These are phyloP conservation scores for Mesopsocus fuscifrons DNA, from an alignment of 2,888 invertebrate genomes.

Conservation along the genomic window DNA sequence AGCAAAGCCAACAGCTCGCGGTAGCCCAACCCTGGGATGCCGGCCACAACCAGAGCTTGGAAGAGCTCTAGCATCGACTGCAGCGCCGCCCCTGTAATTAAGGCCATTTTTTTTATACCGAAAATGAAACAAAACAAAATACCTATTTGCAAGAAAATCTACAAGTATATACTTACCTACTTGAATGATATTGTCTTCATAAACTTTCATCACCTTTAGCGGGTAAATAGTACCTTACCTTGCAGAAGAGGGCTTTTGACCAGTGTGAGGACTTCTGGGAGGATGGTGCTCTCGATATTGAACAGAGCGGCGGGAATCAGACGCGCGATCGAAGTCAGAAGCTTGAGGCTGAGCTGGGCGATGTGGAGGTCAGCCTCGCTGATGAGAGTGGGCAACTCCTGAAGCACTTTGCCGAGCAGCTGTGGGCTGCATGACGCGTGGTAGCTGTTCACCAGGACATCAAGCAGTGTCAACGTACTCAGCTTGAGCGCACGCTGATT, in stretches of 20 bases:
- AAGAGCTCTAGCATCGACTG: constrained; percentile 82
- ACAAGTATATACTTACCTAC: constrained; percentile 11
- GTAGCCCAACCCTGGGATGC: constrained; percentile 60
- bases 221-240: too few species aligned
- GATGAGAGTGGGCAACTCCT: constrained; percentile 77
- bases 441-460: constrained; percentile 80
- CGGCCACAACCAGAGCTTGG: constrained; percentile 71
- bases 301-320: constrained; percentile 60
- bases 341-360: constrained; percentile 71
- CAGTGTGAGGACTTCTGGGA: constrained; percentile 68
- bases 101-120: too few species aligned
- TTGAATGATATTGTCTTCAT: constrained; percentile 9
- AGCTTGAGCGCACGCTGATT: constrained; percentile 90
- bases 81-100: constrained; percentile 66
- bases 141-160: constrained; percentile 10
- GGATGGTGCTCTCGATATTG: constrained; percentile 47
- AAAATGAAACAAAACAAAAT: constrained; percentile 5
- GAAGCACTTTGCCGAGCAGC: constrained; percentile 54
- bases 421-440: constrained; percentile 47
- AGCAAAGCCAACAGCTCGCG: constrained; percentile 60
- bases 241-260: constrained; percentile 84
- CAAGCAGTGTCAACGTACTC: constrained; percentile 71
- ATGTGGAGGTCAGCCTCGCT: constrained; percentile 93
- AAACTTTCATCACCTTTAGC: too few species aligned
- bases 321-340: constrained; percentile 64